These are phyloP conservation scores for Troilus luridus DNA, from an alignment of 2,888 invertebrate species.

Conservation along the genomic window DNA sequence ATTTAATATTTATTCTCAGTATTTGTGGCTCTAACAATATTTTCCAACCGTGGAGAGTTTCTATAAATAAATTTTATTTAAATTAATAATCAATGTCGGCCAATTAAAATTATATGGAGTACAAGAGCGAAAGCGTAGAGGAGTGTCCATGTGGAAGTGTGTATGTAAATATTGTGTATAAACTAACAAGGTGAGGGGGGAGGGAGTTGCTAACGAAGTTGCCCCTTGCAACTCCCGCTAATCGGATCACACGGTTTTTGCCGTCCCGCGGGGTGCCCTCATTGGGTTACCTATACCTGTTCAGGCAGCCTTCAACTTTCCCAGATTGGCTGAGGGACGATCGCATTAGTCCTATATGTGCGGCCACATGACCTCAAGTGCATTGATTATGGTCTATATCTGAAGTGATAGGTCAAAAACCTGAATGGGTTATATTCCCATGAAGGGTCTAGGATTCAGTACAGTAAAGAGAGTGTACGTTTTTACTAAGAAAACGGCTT, in stretches of 20 bases:
- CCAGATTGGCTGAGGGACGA: background rate
- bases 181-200: constrained; percentile 47
- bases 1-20: no score
- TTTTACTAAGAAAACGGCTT: no score
- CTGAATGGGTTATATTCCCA: no score
- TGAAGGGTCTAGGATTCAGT: no score
- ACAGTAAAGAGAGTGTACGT: no score
- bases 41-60: background rate
- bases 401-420: background rate
- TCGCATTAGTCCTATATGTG: background rate
- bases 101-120: background rate
- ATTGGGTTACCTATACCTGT: constrained; percentile 6
- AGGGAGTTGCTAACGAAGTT: constrained; percentile 17
- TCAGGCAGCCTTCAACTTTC: background rate
- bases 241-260: constrained; percentile 48
- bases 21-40: background rate
- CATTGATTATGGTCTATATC: background rate
- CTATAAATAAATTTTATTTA: background rate
- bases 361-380: background rate
- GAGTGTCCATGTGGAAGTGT: background rate
- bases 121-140: background rate
- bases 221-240: constrained; percentile 3
- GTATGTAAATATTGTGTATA: constrained; percentile 1
- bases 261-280: constrained; percentile 23
- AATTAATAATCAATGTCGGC: background rate